These are phyloP conservation scores for Myrmecobius fasciatus DNA, from an alignment of 2,113 vertebrate genomes.

Conservation along the genomic window DNA sequence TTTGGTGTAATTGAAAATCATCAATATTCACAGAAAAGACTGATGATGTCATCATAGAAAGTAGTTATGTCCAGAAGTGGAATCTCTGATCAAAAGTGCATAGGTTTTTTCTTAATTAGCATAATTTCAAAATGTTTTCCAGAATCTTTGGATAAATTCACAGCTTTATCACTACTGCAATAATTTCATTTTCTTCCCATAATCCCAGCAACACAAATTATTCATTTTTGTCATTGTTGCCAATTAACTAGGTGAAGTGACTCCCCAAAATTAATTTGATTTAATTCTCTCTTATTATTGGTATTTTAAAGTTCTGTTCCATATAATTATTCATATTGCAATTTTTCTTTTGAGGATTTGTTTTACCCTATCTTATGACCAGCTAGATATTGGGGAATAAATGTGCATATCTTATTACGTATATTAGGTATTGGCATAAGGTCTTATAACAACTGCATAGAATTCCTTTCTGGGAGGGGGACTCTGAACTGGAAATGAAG, in stretches of 20 bases:
- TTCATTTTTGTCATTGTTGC: neutral
- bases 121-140: neutral
- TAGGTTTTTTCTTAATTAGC: neutral
- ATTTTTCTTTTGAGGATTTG: neutral
- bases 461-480: neutral
- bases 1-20: neutral
- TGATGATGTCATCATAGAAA: neutral
- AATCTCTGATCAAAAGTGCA: neutral
- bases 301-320: neutral
- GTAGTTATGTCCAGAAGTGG: neutral
- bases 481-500: neutral
- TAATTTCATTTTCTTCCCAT: neutral
- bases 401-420: neutral
- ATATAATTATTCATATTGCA: neutral
- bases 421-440: neutral
- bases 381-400: neutral
- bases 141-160: neutral
- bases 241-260: neutral
- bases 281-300: neutral
- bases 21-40: neutral
- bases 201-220: neutral
- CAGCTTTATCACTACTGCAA: neutral
- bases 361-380: neutral
- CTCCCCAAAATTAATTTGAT: neutral
- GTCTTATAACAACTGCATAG: neutral